Conservation (phyloP, 1,140 invertebrate genomes). For the Hypsibius dujardini region DNA sequence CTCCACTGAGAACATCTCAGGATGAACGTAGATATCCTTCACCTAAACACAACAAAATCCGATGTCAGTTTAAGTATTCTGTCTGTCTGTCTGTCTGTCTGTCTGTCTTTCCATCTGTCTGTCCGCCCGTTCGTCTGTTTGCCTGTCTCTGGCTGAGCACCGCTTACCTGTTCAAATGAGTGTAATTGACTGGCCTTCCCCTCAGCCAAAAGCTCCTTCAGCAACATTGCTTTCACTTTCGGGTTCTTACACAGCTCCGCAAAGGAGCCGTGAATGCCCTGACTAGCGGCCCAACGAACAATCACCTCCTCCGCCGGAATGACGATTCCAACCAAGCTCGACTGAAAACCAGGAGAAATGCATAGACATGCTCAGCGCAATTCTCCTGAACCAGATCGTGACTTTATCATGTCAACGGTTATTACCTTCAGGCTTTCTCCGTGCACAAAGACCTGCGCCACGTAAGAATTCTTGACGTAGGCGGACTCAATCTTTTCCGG, state of each 20-base stretch:
- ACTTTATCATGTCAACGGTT: too few species aligned
- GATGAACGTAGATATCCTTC: constrained; percentile 80
- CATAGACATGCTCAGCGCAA: too few species aligned
- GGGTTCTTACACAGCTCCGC: constrained; percentile 69
- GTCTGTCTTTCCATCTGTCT: too few species aligned
- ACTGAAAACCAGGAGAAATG: too few species aligned
- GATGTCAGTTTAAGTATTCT: too few species aligned
- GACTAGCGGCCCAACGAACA: constrained; percentile 67
- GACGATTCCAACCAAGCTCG: constrained; percentile 77
- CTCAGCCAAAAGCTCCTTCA: constrained; percentile 67
- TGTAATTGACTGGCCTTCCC: constrained; percentile 74
- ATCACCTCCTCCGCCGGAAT: constrained; percentile 83
- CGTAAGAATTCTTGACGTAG: constrained; percentile 72
- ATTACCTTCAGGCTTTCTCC: constrained; percentile 82
- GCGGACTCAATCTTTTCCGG: constrained; percentile 98
- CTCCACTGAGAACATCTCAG: constrained; percentile 83
- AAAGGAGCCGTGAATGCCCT: constrained; percentile 63
- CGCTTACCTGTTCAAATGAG: constrained; percentile 79
- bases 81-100: too few species aligned
- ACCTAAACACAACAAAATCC: constrained; percentile 50
- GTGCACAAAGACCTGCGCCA: constrained; percentile 89
- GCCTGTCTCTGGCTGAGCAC: too few species aligned
- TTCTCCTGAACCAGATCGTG: too few species aligned
- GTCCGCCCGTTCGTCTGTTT: too few species aligned
- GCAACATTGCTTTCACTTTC: constrained; percentile 67